Evolutionary conservation across 2,888 invertebrate genomes (phyloP).

Genomic region (Nebria brevicollis): DNA sequence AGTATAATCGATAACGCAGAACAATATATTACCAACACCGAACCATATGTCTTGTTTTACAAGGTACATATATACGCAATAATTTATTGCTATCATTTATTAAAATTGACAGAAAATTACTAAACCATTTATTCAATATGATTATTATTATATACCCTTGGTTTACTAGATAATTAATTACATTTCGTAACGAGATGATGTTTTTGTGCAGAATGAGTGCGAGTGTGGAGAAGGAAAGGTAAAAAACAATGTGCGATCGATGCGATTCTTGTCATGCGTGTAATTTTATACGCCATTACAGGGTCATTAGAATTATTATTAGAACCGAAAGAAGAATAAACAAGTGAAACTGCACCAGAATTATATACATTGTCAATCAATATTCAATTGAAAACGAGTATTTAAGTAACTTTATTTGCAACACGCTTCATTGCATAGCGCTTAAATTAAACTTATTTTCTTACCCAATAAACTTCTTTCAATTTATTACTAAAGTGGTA

Average conservation of each 20-base stretch:
- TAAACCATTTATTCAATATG: constrained; percentile 40
- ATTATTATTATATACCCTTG: constrained; percentile 36
- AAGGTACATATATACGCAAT: constrained; percentile 27
- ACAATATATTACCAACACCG: not conserved
- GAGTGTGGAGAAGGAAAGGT: not conserved
- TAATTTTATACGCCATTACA: not conserved
- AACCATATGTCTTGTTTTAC: constrained; percentile 32
- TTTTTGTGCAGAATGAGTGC: constrained; percentile 11
- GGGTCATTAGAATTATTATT: not conserved
- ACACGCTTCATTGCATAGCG: not conserved
- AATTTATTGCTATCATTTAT: constrained; percentile 42
- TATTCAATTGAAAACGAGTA: not conserved
- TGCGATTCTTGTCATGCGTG: not conserved
- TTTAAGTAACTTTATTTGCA: not conserved
- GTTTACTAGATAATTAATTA: constrained; percentile 34
- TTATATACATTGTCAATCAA: not conserved
- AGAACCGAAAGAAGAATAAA: not conserved
- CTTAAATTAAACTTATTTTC: not conserved
- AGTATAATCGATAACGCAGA: not conserved
- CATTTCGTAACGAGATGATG: not conserved
- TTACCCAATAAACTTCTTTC: not conserved
- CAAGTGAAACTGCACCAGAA: not conserved
- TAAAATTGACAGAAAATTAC: constrained; percentile 43
- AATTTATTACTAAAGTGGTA: not conserved
- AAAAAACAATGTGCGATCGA: not conserved